Evolutionary conservation across 2,797 vertebrate species (phyloP), one percentile per base, ranked within the genome.

Genomic region (Nyctalus aviator): DNA sequence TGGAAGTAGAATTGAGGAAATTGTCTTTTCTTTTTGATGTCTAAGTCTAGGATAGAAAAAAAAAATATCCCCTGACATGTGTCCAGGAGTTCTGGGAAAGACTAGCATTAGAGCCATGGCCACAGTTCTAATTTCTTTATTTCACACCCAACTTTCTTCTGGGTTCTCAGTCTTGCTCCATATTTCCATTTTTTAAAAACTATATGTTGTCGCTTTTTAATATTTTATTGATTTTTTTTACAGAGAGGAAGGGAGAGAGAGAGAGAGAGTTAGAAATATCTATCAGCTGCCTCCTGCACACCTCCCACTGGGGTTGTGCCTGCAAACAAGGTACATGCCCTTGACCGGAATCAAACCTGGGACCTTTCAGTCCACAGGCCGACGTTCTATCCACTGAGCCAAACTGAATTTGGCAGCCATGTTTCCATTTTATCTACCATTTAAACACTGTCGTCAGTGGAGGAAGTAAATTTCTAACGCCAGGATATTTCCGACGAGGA

Each of bases 1-100:
- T 92, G 95, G 90, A 50, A 86, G 66, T 14, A 72, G 21, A 90
- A 66, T 55, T 53, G 95, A 93, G 73, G 25, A 83, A 95, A 95
- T 37, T 82, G 59, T 44, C 81, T 95, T 96, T 91, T 91, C 32
- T 79, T 95, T 95, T 79, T 94, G 75, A 93, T 87, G 44, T 55
- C n/a, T 95, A 79, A 88, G 57, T 91, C 75, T 66, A 90, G 68
- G 77, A 68, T 73, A 76, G 57, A 20, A 95, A 95, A 62, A 85
- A 23, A 96, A 94, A 62, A 30, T 25, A 13, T 50, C 62, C 27
- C 75, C 55, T 64, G 59, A 72, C 87, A 94, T 78, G 12, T 71
- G 32, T 71, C n/a, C 44, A 76, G 71, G 64, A 44, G 25, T 72
- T 89, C 86, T 88, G 68, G 48, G 20, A 71, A 83, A 50, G 25